phyloP scores from a whole-genome alignment of 1,140 invertebrate genomes.

The Bombus confusus region DNA sequence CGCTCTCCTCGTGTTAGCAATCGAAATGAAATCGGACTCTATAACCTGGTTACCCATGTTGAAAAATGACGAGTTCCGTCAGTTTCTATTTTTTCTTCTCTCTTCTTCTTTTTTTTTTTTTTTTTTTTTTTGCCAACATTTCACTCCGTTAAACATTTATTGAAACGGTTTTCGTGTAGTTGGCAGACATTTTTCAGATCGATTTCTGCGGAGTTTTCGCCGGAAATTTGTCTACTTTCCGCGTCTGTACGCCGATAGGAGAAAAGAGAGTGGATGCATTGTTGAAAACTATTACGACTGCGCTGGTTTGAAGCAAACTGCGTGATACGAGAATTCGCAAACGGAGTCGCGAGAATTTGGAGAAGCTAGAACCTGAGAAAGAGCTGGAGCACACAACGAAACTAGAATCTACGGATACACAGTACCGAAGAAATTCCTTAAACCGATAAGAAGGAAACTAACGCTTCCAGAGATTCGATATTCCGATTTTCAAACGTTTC shows the following conservation, averaged over 20 bases:
- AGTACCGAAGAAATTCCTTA: too few relatives aligned
- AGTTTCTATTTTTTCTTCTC: neutral
- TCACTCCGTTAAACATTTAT: neutral
- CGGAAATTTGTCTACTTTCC: neutral
- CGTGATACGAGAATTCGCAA: neutral
- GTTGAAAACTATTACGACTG: neutral
- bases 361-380: neutral
- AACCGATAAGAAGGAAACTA: neutral
- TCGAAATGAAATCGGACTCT: conserved; percentile 20
- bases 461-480: neutral
- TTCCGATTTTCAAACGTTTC: neutral
- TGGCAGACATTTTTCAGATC: neutral
- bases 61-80: neutral
- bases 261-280: neutral
- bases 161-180: neutral
- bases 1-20: neutral
- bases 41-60: neutral
- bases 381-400: too few relatives aligned
- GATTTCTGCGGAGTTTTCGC: neutral
- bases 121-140: neutral
- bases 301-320: neutral
- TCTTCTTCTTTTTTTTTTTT: neutral
- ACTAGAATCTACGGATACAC: too few relatives aligned
- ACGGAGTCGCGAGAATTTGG: neutral
- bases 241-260: neutral